A percentile compares a stretch with the other conserved stretches of the same genome.
phyloP scores from a whole-genome alignment of 2,888 invertebrate species.

The Hydriomena furcata region DNA sequence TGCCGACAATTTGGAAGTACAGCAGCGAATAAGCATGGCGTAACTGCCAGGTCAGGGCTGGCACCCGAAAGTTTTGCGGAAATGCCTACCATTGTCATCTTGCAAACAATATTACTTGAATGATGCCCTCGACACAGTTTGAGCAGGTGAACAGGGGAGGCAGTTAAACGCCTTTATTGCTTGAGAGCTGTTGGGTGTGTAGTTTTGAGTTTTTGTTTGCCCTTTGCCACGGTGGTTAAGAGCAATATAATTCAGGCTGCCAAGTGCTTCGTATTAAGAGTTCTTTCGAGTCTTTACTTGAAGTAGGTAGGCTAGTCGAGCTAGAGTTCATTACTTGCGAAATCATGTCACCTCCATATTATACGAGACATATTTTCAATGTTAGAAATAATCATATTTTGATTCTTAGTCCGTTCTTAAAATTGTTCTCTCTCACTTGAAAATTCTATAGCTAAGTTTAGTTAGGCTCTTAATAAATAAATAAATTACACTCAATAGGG shows the following conservation, averaged over 20 bases:
- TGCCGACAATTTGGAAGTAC: constrained; percentile 37
- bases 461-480: too few relatives aligned
- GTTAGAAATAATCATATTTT: too few relatives aligned
- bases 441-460: too few relatives aligned
- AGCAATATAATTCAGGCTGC: not conserved
- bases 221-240: constrained; percentile 8
- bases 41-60: constrained; percentile 36
- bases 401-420: too few relatives aligned
- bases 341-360: too few relatives aligned
- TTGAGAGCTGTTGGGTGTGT: constrained; percentile 44
- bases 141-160: constrained; percentile 43
- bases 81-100: constrained; percentile 40
- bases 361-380: too few relatives aligned
- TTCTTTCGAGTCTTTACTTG: not conserved
- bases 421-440: too few relatives aligned
- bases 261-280: not conserved
- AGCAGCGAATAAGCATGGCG: constrained; percentile 36
- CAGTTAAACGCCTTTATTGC: constrained; percentile 46
- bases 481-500: too few relatives aligned
- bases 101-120: constrained; percentile 50
- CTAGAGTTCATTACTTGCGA: too few relatives aligned
- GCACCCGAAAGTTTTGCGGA: constrained; percentile 41
- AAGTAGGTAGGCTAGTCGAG: too few relatives aligned
- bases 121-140: constrained; percentile 48
- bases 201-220: constrained; percentile 41